A percentile compares a stretch with the other conserved stretches of the same genome.
Evolutionary conservation across 2,797 vertebrate species (phyloP).

Genomic region (Dermochelys coriacea): DNA sequence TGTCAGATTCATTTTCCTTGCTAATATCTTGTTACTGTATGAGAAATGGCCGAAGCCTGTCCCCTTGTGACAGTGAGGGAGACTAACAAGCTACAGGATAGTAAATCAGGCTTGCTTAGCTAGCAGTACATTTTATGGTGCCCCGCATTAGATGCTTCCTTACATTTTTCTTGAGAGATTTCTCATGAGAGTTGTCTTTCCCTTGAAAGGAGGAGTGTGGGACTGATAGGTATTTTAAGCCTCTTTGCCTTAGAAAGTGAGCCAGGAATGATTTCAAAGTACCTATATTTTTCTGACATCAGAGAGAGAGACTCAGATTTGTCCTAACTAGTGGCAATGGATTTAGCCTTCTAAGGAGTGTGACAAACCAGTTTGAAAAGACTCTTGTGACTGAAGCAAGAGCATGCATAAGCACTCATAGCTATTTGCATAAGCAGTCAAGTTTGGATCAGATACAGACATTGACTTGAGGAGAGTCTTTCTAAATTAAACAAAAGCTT

Average conservation of each 20-base stretch:
- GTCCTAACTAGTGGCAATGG: not conserved
- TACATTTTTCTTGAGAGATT: not conserved
- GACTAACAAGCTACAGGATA: not conserved
- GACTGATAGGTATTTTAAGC: not conserved
- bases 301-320: not conserved
- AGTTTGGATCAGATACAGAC: not conserved
- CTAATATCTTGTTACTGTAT: not conserved
- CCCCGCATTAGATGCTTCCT: not conserved
- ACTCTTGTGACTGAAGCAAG: not conserved
- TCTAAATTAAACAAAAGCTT: not conserved
- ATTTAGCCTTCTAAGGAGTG: not conserved
- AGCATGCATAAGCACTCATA: rapidly evolving
- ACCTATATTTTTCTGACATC: not conserved
- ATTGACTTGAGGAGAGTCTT: not conserved
- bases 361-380: not conserved
- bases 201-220: not conserved
- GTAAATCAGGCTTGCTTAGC: not conserved
- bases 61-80: slow-evolving; percentile 45
- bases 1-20: not conserved
- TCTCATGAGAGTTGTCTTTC: not conserved
- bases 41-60: not conserved
- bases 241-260: not conserved
- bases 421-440: not conserved
- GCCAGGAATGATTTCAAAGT: not conserved
- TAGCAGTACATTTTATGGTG: not conserved